Evolutionary conservation across 2,113 vertebrate genomes (phyloP).

Genomic region (Lophochroa leadbeateri): DNA sequence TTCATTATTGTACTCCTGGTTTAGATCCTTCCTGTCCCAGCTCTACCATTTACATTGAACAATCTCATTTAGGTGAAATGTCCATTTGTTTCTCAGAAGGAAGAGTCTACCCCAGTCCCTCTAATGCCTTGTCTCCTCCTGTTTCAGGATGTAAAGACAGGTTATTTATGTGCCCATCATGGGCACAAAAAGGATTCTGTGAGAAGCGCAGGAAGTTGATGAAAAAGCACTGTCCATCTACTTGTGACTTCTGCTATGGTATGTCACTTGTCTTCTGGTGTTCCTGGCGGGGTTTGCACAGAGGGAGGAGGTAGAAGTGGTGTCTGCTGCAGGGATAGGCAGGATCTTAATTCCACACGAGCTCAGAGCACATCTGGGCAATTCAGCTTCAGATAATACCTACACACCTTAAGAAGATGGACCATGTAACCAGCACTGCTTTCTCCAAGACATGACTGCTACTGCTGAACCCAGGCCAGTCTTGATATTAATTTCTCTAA

Average conservation of each 20-base stretch:
- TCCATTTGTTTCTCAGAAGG: neutral
- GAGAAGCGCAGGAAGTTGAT: constrained; percentile 84
- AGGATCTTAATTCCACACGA: neutral
- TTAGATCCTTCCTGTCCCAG: neutral
- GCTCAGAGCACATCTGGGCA: neutral
- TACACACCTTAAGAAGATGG: neutral
- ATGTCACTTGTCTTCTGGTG: neutral
- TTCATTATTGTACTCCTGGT: neutral
- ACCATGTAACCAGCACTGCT: fast-evolving
- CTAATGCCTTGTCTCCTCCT: neutral
- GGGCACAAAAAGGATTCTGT: constrained; percentile 90
- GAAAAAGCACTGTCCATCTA: constrained; percentile 93
- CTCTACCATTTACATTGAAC: fast-evolving
- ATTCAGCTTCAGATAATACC: neutral
- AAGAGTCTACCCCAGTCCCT: neutral
- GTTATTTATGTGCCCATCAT: constrained; percentile 84
- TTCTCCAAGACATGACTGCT: neutral
- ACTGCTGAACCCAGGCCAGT: too few relatives aligned
- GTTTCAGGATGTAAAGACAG: constrained; percentile 89
- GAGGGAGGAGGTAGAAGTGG: neutral
- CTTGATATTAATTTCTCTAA: neutral
- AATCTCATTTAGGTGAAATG: too few relatives aligned
- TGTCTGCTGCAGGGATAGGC: neutral
- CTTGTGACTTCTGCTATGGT: constrained; percentile 98
- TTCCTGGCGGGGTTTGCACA: neutral